Conservation (phyloP, 1,140 invertebrate species). For the Charaxes varanes region DNA sequence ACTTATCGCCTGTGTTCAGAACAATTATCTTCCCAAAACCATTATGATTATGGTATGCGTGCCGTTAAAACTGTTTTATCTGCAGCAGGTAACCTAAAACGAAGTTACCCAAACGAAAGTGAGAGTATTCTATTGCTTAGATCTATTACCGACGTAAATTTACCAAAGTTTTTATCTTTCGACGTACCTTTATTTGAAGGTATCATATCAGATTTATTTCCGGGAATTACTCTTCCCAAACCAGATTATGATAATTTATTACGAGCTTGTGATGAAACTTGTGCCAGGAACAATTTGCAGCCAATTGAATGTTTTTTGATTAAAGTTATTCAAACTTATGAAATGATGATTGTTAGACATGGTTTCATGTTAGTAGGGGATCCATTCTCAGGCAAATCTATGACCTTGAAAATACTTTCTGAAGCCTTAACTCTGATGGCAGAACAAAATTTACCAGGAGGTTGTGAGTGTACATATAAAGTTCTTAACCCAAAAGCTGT, state of each 20-base stretch:
- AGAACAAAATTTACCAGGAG: slow-evolving; percentile 72
- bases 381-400: slow-evolving; percentile 88
- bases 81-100: slow-evolving; percentile 90
- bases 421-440: slow-evolving; percentile 82
- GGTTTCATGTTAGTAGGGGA: slow-evolving; percentile 96
- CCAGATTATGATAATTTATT: slow-evolving; percentile 83
- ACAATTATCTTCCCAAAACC: slow-evolving; percentile 93
- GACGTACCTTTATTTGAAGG: slow-evolving; percentile 94
- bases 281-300: slow-evolving; percentile 82
- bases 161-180: slow-evolving; percentile 92
- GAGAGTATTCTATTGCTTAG: slow-evolving; percentile 86
- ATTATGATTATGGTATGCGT: slow-evolving; percentile 96
- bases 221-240: slow-evolving; percentile 82
- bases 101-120: slow-evolving; percentile 87
- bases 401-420: slow-evolving; percentile 83
- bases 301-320: slow-evolving; percentile 80
- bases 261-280: slow-evolving; percentile 72
- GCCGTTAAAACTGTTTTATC: slow-evolving; percentile 81
- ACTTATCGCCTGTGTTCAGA: slow-evolving; percentile 95
- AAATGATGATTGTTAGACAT: slow-evolving; percentile 94
- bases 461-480: slow-evolving; percentile 79
- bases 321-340: slow-evolving; percentile 91
- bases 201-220: slow-evolving; percentile 94
- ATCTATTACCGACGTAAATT: slow-evolving; percentile 93
- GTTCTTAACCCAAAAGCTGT: slow-evolving; percentile 95